Evolutionary conservation across 2,797 vertebrate genomes (phyloP), one percentile per base, ranked within the genome.

Genomic region (Phrynocephalus guinanensis): DNA sequence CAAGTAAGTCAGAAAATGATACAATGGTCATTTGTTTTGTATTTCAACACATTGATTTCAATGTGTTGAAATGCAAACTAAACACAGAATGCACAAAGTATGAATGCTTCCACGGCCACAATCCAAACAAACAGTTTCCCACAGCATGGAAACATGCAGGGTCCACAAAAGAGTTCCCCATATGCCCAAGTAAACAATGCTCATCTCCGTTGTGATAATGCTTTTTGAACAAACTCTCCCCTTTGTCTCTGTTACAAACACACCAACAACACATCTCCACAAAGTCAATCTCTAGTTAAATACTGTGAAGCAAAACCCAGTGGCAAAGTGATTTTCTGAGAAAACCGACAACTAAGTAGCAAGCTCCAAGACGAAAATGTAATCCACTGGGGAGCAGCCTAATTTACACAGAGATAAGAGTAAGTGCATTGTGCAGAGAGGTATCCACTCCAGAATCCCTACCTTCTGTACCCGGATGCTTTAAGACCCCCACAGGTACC

Each of bases 401-500:
- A 52, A 28, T 48, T 79, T 48, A 33, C 20, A 38, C 1, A 86
- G 30, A 26, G 26, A 1, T 20, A 52, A 18, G 22, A 85, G 56
- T 38, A 76, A 56, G 24, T 78, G 30, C 20, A 76, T 26, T 18
- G 70, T 15, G 24, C 24, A 86, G 22, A 50, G 50, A 79, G 13
- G n/a, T 79, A 79, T 18, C 3, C 52, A 85, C 6, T 77, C 50
- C 79, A 48, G 28, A 1, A 78, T n/a, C 88, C 89, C 96, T 95
- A 99, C 99, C 98, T 97, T 99, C 99, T 87, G 97, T 96, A 96
- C 98, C 98, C 84, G 98, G 95, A 93, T 98, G 98, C 95, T 99
- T 99, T 89, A 99, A 96, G 95, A 99, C 98, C 93, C 98, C 99
- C 95, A 99, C 99, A 8, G 99, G 99, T 90, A 99, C 99, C 99